Conservation (phyloP, 2,888 invertebrate species). For the Calephelis perditalis region DNA sequence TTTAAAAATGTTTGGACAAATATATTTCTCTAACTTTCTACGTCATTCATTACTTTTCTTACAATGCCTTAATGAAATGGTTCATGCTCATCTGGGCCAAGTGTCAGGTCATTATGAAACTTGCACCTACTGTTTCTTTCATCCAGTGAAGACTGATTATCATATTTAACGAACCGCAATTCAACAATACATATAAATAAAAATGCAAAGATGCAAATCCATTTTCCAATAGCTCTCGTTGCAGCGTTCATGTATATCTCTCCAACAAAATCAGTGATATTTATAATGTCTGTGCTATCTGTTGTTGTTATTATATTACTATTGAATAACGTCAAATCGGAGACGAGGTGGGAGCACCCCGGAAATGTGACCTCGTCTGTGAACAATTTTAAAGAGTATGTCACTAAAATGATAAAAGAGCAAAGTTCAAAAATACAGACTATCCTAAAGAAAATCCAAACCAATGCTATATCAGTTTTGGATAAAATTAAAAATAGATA, state of each 20-base stretch:
- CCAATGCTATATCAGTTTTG: conserved; percentile 56
- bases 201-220: conserved; percentile 15
- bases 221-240: conserved; percentile 28
- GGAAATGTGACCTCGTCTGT: conserved; percentile 37
- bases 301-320: conserved; percentile 48
- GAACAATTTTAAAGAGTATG: conserved; percentile 53
- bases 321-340: conserved; percentile 46
- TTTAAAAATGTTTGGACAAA: neutral
- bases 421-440: conserved; percentile 60
- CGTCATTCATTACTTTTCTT: conserved; percentile 10
- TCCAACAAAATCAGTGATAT: conserved; percentile 36
- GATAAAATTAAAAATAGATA: conserved; percentile 53
- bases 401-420: conserved; percentile 57
- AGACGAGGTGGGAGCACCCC: conserved; percentile 37
- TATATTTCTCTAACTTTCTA: conserved; percentile 19
- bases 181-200: conserved; percentile 43
- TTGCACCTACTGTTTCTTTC: conserved; percentile 16
- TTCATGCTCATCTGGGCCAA: conserved; percentile 65
- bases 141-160: conserved; percentile 49
- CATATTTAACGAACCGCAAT: conserved; percentile 49
- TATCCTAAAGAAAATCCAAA: conserved; percentile 58
- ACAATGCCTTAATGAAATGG: conserved; percentile 38
- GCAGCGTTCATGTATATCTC: conserved; percentile 50
- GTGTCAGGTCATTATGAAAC: conserved; percentile 57
- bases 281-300: conserved; percentile 57